A percentile compares a stretch with the other conserved stretches of the same genome.
Conservation (phyloP, 2,888 invertebrate species). For the Brenthis daphne region DNA sequence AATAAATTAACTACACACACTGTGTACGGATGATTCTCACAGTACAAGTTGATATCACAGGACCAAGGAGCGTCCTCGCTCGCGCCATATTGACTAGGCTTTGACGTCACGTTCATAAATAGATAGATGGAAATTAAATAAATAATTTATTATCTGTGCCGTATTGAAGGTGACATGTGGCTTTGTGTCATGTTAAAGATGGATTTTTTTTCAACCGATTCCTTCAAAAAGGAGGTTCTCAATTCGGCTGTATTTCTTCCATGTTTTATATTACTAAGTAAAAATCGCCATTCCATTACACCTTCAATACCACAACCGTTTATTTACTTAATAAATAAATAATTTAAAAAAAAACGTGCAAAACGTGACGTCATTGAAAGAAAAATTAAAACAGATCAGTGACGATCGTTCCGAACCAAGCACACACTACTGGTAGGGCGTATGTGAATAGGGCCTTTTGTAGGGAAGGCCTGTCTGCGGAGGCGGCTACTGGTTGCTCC, state of each 20-base stretch:
- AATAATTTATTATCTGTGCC: conserved; percentile 2
- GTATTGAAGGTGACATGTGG: not conserved
- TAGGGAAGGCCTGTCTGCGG: conserved; percentile 75
- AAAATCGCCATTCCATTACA: no score
- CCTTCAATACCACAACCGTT: conserved; percentile 5
- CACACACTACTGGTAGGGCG: conserved; percentile 90
- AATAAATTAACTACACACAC: conserved; percentile 51
- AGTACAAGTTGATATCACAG: conserved; percentile 60
- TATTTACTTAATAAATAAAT: no score
- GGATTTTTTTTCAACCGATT: no score
- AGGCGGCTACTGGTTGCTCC: conserved; percentile 56
- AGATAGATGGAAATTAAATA: conserved; percentile 2
- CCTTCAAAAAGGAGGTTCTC: no score
- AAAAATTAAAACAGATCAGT: conserved; percentile 89
- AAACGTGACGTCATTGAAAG: conserved; percentile 28
- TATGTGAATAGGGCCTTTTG: conserved; percentile 87
- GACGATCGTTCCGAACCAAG: conserved; percentile 92
- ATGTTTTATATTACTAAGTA: no score
- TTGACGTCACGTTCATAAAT: conserved; percentile 35
- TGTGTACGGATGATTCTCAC: conserved; percentile 31
- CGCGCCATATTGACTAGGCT: conserved; percentile 65
- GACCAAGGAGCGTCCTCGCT: conserved; percentile 51
- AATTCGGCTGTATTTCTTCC: no score
- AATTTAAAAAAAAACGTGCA: no score
- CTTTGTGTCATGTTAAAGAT: conserved; percentile 3